A percentile compares a stretch with the other conserved stretches of the same genome.
These are phyloP conservation scores for Anguilla marmorata DNA, from an alignment of 2,797 vertebrate species.

Conservation along the genomic window DNA sequence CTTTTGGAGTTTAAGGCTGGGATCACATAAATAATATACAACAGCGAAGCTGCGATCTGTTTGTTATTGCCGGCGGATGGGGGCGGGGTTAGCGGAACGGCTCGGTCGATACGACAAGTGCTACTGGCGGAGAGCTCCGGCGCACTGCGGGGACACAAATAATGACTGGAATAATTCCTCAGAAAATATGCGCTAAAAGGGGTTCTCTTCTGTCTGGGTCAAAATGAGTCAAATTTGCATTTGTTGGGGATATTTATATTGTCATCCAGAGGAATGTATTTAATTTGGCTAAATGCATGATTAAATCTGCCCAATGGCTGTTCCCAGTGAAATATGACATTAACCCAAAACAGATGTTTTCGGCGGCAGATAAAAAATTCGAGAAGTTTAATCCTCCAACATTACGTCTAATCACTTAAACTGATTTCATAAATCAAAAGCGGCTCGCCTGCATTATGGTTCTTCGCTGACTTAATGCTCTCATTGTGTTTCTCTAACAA, in stretches of 20 bases:
- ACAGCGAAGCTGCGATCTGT: slow-evolving; percentile 55
- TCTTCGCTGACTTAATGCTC: neutral
- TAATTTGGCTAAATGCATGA: slow-evolving; percentile 34
- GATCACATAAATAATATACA: slow-evolving; percentile 68
- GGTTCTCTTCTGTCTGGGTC: slow-evolving; percentile 43
- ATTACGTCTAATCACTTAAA: slow-evolving; percentile 14
- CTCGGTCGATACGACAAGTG: slow-evolving; percentile 49
- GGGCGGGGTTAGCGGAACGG: slow-evolving; percentile 1
- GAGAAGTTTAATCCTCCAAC: slow-evolving; percentile 3
- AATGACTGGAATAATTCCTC: slow-evolving; percentile 40
- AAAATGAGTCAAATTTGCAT: slow-evolving; percentile 48
- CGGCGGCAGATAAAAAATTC: neutral
- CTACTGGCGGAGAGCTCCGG: slow-evolving; percentile 54
- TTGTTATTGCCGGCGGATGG: slow-evolving; percentile 55
- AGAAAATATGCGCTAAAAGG: slow-evolving; percentile 9
- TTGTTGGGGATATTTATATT: slow-evolving; percentile 32
- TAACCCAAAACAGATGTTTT: slow-evolving; percentile 19
- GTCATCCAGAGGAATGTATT: slow-evolving; percentile 23
- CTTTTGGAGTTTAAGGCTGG: neutral
- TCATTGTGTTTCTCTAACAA: neutral
- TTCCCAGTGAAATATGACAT: slow-evolving; percentile 18
- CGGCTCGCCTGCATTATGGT: neutral
- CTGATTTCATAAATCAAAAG: slow-evolving; percentile 5
- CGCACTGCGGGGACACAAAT: slow-evolving; percentile 53
- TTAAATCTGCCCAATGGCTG: slow-evolving; percentile 17